Evolutionary conservation across 2,113 vertebrate genomes (phyloP).

Genomic region (Ploceus nigricollis): DNA sequence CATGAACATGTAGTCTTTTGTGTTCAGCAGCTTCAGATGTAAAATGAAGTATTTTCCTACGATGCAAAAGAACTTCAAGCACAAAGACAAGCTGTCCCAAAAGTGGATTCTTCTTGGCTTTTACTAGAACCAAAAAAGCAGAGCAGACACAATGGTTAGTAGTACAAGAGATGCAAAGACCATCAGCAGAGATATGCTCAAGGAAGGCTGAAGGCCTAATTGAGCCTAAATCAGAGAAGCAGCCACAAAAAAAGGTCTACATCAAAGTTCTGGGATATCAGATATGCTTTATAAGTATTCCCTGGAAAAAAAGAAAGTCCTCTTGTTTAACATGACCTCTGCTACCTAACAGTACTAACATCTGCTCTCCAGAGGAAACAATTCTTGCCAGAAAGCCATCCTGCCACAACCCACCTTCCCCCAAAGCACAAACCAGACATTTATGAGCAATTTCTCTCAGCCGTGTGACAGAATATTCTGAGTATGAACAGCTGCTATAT

Average conservation of each 20-base stretch:
- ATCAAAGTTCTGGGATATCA: not conserved
- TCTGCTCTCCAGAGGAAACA: not conserved
- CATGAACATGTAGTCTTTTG: rapidly evolving
- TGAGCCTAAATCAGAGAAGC: not conserved
- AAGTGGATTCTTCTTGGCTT: not conserved
- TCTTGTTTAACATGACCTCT: rapidly evolving
- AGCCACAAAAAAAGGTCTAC: not conserved
- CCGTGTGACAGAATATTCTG: rapidly evolving
- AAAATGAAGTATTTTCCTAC: not conserved
- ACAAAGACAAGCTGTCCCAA: not conserved
- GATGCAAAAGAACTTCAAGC: not conserved
- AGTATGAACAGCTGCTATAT: not conserved
- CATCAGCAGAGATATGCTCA: not conserved
- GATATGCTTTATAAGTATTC: not conserved
- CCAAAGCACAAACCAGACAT: not conserved
- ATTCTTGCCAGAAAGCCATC: not conserved
- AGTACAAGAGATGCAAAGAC: not conserved
- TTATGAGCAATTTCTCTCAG: not conserved
- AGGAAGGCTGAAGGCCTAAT: not conserved
- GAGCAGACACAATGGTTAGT: not conserved
- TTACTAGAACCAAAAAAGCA: not conserved
- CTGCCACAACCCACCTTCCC: not conserved
- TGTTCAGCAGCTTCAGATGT: not conserved
- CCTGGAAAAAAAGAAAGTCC: not conserved
- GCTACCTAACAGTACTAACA: not conserved